Evolutionary conservation across 2,797 vertebrate species (phyloP).

Genomic region (Carcharodon carcharias): DNA sequence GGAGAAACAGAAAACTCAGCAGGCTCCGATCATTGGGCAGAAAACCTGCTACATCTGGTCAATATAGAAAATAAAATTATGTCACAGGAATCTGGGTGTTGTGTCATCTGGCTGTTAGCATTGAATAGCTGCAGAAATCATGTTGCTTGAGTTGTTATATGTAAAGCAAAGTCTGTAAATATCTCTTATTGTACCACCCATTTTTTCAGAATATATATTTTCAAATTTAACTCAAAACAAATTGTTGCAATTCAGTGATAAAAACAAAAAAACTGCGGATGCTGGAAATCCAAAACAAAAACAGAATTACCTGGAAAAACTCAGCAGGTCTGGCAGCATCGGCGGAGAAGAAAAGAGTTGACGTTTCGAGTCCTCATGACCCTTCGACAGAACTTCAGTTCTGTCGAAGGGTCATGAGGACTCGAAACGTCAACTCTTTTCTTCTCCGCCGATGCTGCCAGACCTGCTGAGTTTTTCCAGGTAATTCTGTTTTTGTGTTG

Average conservation of each 20-base stretch:
- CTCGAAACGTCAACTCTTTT: no score
- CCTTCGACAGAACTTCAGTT: no score
- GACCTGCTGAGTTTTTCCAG: no score
- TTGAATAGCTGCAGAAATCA: neutral
- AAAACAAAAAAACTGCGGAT: no score
- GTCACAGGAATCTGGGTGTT: neutral
- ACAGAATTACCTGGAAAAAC: no score
- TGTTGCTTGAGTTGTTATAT: neutral
- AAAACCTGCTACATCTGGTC: neutral
- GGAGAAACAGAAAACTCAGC: neutral
- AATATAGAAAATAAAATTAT: neutral
- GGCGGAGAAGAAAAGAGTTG: no score
- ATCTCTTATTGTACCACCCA: neutral
- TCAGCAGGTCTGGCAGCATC: no score
- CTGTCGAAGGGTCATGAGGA: no score
- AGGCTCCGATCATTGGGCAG: neutral
- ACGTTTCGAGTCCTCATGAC: no score
- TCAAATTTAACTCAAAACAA: neutral
- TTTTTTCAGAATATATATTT: neutral
- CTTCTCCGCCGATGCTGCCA: no score
- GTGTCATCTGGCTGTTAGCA: neutral
- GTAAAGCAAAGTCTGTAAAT: neutral
- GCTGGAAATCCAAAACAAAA: no score
- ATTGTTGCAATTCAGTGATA: neutral
- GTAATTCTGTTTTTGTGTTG: no score